These are phyloP conservation scores for Nephrotoma guestfalica DNA, from an alignment of 2,888 invertebrate genomes.

Conservation along the genomic window DNA sequence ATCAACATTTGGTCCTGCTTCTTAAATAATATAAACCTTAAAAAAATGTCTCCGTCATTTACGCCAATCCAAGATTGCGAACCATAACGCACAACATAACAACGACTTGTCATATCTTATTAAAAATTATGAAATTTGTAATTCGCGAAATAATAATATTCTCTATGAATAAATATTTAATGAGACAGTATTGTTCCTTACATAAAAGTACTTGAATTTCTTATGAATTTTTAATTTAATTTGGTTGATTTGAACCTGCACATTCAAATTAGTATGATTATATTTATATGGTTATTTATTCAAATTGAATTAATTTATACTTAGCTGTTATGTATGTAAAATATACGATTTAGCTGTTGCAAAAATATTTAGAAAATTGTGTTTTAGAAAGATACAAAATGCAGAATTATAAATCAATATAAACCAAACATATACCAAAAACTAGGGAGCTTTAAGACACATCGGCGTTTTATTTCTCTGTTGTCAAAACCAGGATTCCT, in stretches of 20 bases:
- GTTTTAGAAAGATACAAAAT: too few relatives aligned
- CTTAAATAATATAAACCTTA: too few relatives aligned
- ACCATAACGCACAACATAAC: background rate
- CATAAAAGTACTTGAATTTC: background rate
- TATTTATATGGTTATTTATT: background rate
- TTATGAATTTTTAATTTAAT: background rate
- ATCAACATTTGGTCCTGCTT: too few relatives aligned
- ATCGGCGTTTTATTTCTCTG: too few relatives aligned
- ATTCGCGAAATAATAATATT: background rate
- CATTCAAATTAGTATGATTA: background rate
- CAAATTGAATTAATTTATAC: background rate
- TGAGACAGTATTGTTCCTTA: background rate
- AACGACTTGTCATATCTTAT: background rate
- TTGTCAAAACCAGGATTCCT: too few relatives aligned
- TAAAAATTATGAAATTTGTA: background rate
- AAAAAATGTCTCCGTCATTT: too few relatives aligned
- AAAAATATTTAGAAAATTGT: too few relatives aligned
- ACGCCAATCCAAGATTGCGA: too few relatives aligned
- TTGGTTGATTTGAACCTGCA: background rate
- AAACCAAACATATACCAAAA: too few relatives aligned
- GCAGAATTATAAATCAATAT: too few relatives aligned
- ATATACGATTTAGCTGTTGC: too few relatives aligned
- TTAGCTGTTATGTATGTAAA: background rate
- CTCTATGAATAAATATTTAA: background rate
- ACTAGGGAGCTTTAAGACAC: too few relatives aligned